Evolutionary conservation across 2,888 invertebrate genomes (phyloP).

Genomic region (Cephus pygmeus): DNA sequence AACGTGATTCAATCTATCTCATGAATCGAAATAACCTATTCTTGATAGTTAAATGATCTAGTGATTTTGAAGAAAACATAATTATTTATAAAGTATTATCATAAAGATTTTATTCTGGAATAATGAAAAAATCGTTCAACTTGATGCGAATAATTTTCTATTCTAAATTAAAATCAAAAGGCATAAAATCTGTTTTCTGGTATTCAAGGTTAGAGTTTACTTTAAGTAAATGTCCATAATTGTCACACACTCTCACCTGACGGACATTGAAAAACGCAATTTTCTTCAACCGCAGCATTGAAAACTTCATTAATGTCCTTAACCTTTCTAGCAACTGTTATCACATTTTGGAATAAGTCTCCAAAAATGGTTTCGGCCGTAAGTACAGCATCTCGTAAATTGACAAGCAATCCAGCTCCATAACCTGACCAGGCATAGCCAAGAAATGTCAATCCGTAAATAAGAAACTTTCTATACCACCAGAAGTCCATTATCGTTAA

Average conservation of each 20-base stretch:
- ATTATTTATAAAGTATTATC: not conserved
- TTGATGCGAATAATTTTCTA: not conserved
- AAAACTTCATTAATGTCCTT: slow-evolving; percentile 83
- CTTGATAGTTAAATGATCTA: not conserved
- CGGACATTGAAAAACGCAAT: slow-evolving; percentile 82
- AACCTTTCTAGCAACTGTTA: slow-evolving; percentile 80
- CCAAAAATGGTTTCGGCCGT: slow-evolving; percentile 85
- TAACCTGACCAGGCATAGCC: slow-evolving; percentile 86
- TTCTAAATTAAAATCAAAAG: not conserved
- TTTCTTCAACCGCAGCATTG: slow-evolving; percentile 86
- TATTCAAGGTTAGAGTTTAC: not conserved
- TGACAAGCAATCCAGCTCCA: slow-evolving; percentile 79
- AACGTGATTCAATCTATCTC: not conserved
- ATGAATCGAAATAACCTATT: not conserved
- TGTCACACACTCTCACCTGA: slow-evolving; percentile 69
- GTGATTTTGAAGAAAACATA: not conserved
- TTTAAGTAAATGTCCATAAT: not conserved
- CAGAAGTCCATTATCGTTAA: slow-evolving; percentile 76
- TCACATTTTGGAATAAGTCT: slow-evolving; percentile 79
- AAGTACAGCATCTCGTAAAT: slow-evolving; percentile 82
- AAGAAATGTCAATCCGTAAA: slow-evolving; percentile 80
- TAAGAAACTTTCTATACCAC: slow-evolving; percentile 76
- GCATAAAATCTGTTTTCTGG: not conserved
- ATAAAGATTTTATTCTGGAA: not conserved
- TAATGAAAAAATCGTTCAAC: not conserved